These are phyloP conservation scores for Meles meles DNA, from an alignment of 2,113 vertebrate species.

Conservation along the genomic window DNA sequence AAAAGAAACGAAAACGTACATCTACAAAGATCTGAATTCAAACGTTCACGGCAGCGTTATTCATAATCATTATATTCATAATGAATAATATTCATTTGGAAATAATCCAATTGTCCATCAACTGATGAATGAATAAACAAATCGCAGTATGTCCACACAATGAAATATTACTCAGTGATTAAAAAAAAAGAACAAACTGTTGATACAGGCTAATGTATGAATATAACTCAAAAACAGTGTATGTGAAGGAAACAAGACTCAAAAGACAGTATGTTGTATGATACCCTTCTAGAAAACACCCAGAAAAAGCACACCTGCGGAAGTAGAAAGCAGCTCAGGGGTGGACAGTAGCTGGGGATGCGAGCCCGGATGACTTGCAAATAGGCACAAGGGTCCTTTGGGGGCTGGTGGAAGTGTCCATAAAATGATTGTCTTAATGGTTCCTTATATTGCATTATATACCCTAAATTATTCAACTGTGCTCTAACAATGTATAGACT, in stretches of 20 bases:
- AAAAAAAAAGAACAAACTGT: not conserved
- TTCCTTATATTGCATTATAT: not conserved
- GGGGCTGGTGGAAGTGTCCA: not conserved
- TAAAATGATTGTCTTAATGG: not conserved
- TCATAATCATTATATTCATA: not conserved
- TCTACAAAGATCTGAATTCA: not conserved
- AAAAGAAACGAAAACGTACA: not conserved
- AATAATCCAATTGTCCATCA: not conserved
- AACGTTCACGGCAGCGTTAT: not conserved
- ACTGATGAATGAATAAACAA: not conserved
- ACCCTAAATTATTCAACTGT: not conserved
- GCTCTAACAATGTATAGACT: not conserved
- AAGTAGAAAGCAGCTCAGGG: not conserved
- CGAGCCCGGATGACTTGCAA: not conserved
- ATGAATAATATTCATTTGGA: not conserved
- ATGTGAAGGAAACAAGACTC: not conserved
- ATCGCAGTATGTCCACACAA: not conserved
- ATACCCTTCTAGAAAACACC: not conserved
- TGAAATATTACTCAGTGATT: not conserved
- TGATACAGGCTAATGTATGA: not conserved
- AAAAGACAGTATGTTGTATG: not conserved
- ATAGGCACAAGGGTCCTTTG: not conserved
- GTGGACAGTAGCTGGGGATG: not conserved
- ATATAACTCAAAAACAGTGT: not conserved
- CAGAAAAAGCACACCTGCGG: not conserved